These are phyloP conservation scores for Tinamus guttatus DNA, from an alignment of 2,113 vertebrate species.

Conservation along the genomic window DNA sequence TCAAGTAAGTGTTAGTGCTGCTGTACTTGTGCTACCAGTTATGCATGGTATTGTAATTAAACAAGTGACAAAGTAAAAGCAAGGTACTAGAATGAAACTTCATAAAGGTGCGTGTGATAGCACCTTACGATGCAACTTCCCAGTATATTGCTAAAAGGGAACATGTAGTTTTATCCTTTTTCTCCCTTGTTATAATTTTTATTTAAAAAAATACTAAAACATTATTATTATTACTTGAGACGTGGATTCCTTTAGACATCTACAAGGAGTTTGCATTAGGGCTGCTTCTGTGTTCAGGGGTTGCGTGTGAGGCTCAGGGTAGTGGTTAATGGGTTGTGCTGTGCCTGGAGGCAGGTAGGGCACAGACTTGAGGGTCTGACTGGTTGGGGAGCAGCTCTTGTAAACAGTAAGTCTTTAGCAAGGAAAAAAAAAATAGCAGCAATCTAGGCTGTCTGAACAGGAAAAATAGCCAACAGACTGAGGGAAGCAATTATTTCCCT, in stretches of 20 bases:
- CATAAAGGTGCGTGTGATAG: not conserved
- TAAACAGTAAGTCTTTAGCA: not conserved
- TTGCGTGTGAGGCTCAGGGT: not conserved
- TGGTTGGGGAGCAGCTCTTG: not conserved
- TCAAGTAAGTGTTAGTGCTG: constrained; percentile 89
- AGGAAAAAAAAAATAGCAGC: not conserved
- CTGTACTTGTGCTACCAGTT: not conserved
- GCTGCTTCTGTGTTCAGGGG: not conserved
- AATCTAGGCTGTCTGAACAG: not conserved
- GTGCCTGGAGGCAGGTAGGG: not conserved
- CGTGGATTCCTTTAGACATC: no score
- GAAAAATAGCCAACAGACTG: not conserved
- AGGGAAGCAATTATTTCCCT: not conserved
- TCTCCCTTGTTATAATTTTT: not conserved
- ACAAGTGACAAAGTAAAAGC: not conserved
- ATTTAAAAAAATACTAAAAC: not conserved
- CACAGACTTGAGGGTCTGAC: not conserved
- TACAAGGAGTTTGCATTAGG: not conserved
- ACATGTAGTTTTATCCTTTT: not conserved
- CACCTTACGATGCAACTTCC: not conserved
- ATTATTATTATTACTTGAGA: not conserved
- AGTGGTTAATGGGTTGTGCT: not conserved
- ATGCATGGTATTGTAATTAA: not conserved
- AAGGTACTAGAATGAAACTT: not conserved
- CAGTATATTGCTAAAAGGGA: not conserved